Conservation (phyloP, 2,113 vertebrate genomes). For the Spea multiplicata region DNA sequence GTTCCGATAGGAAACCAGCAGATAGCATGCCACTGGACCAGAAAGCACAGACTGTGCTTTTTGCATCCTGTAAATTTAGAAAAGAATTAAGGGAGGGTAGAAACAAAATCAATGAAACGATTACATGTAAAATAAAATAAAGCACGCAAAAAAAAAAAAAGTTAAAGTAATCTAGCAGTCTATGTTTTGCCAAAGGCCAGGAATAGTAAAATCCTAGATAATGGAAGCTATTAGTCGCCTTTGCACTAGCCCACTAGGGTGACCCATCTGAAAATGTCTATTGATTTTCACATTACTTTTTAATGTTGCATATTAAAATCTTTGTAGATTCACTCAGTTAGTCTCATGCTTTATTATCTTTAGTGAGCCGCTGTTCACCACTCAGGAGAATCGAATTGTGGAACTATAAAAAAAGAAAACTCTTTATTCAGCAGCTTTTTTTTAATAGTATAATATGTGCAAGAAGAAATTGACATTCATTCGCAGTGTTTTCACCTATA, state of each 20-base stretch:
- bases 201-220: conserved; percentile 38
- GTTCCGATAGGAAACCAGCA: neutral
- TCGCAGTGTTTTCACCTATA: no score
- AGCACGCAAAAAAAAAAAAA: conserved; percentile 6
- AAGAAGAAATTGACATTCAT: conserved; percentile 3
- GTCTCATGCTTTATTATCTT: conserved; percentile 59
- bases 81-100: neutral
- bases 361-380: conserved; percentile 26
- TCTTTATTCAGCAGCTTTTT: conserved; percentile 23
- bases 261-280: conserved; percentile 53
- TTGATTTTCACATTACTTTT: conserved; percentile 60
- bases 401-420: conserved; percentile 29
- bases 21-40: neutral
- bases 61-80: conserved; percentile 14
- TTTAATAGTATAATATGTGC: conserved; percentile 4
- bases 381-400: conserved; percentile 26
- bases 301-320: conserved; percentile 54
- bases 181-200: conserved; percentile 27
- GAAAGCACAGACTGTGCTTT: conserved; percentile 2
- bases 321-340: conserved; percentile 59
- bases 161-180: conserved; percentile 9
- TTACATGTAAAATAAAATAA: conserved; percentile 45
- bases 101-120: conserved; percentile 32
- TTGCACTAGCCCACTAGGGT: conserved; percentile 43
- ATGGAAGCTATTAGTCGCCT: conserved; percentile 43